phyloP scores from a whole-genome alignment of 1,140 invertebrate genomes.

The Popillia japonica region DNA sequence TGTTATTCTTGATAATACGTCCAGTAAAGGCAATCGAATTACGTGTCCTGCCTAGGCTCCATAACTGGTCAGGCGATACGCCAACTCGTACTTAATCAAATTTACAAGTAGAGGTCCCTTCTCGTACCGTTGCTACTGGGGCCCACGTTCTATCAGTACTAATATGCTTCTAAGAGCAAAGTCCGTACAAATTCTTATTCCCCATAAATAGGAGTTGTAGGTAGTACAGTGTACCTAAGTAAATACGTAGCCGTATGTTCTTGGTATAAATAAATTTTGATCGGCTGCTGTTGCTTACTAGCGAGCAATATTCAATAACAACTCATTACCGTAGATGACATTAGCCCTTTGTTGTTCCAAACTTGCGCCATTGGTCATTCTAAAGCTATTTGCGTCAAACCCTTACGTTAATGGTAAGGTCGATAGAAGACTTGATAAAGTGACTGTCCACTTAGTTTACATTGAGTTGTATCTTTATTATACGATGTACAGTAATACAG shows the following conservation, averaged over 20 bases:
- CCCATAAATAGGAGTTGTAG: background rate
- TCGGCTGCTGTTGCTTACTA: background rate
- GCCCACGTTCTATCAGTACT: background rate
- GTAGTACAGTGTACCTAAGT: background rate
- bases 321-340: background rate
- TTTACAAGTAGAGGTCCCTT: background rate
- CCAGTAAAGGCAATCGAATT: background rate
- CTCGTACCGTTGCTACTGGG: background rate
- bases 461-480: background rate
- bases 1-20: background rate
- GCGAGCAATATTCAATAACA: constrained; percentile 2
- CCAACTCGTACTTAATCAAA: background rate
- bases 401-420: background rate
- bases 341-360: background rate
- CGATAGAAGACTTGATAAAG: background rate
- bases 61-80: background rate
- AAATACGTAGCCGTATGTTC: background rate
- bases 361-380: constrained; percentile 8
- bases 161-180: background rate
- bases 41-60: background rate
- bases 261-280: background rate
- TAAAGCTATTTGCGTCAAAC: background rate
- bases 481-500: background rate
- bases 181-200: background rate
- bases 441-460: background rate